Evolutionary conservation across 2,888 invertebrate genomes (phyloP).

Genomic region (Mythimna lalbum): DNA sequence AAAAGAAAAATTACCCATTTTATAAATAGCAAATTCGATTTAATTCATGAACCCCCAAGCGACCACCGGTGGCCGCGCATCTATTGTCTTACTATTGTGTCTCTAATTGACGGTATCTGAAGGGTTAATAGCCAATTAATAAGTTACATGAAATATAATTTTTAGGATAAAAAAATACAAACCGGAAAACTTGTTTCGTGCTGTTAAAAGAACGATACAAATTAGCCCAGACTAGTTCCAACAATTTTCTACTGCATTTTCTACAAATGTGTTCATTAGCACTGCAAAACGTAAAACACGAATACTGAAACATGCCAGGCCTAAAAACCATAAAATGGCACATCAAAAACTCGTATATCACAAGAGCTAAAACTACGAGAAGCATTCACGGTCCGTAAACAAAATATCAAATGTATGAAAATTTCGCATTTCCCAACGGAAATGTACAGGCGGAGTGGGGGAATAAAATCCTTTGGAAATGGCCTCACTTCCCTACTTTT

Average conservation of each 20-base stretch:
- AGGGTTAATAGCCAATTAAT: no score
- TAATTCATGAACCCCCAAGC: no score
- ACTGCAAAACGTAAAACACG: conserved; percentile 1
- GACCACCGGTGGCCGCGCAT: no score
- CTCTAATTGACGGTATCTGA: no score
- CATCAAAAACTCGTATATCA: conserved; percentile 44
- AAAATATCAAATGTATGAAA: conserved; percentile 63
- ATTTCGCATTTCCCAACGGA: conserved; percentile 58
- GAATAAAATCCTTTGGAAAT: conserved; percentile 61
- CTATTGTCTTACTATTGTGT: no score
- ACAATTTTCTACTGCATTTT: background rate
- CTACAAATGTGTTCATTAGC: conserved; percentile 10
- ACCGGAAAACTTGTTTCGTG: background rate
- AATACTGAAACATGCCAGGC: conserved; percentile 11
- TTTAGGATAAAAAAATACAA: background rate
- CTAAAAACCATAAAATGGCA: conserved; percentile 35
- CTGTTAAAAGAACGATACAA: background rate
- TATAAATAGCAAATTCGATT: no score
- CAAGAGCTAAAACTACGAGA: conserved; percentile 28
- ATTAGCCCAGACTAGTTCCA: no score
- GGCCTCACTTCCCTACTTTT: conserved; percentile 32
- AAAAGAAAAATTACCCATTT: no score
- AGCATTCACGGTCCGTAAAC: conserved; percentile 54
- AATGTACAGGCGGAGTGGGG: conserved; percentile 39
- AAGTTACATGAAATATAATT: no score